Percentiles rank a stretch among this genome's conserved stretches.
These are phyloP conservation scores for Poecile montanus DNA, from an alignment of 2,797 vertebrate species.

Conservation along the genomic window DNA sequence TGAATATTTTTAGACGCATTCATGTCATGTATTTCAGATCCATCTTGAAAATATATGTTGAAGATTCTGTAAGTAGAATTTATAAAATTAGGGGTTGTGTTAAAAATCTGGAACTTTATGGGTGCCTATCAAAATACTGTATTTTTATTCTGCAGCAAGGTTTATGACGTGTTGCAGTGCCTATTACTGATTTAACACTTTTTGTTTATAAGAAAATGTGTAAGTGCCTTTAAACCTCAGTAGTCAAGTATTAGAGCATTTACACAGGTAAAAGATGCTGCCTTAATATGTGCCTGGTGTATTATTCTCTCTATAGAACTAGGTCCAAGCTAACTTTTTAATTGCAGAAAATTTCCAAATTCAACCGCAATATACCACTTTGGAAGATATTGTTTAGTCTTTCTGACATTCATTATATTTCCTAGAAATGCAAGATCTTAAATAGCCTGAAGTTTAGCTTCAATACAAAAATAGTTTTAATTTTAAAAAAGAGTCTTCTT, in stretches of 20 bases:
- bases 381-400: not conserved
- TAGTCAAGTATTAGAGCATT: not conserved
- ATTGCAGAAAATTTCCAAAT: not conserved
- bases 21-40: not conserved
- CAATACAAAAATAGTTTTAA: not conserved
- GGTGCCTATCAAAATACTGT: not conserved
- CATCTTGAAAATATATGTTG: not conserved
- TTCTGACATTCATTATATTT: not conserved
- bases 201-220: not conserved
- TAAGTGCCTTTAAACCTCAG: not conserved
- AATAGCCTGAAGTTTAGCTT: not conserved
- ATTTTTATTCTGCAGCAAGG: not conserved
- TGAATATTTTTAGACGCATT: not conserved
- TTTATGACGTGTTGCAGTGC: not conserved
- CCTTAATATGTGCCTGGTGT: not conserved
- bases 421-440: not conserved
- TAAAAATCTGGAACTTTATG: not conserved
- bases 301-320: not conserved
- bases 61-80: not conserved
- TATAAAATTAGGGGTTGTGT: not conserved
- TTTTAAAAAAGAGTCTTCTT: not conserved
- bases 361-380: not conserved
- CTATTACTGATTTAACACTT: not conserved
- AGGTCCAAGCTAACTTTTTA: not conserved
- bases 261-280: not conserved